Base-by-base conservation (phyloP, 2,888 invertebrate species). In the Mamestra brassicae region DNA sequence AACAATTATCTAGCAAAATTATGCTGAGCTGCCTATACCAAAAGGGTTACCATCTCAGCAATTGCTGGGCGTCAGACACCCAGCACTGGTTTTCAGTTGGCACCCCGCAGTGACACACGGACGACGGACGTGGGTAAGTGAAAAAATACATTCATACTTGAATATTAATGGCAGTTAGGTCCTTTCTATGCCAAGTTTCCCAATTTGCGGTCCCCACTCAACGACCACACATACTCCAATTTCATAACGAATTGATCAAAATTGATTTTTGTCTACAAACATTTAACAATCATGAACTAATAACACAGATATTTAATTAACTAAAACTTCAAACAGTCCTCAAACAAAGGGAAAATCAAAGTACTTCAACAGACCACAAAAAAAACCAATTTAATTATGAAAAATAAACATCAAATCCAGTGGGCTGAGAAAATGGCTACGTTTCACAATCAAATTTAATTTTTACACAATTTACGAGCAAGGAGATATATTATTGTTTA, bases 391-490 rank as follows among this genome's bases (percentile, higher is more conserved):
- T 66, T n/a, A 58, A 73, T 76, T 65, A 72, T 8, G 38, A 71
- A 60, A 66, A 66, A 70, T 71, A 66, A 60, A 66, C n/a, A 74
- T 0, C 0, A 47, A 36, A 82, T 85, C 87, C 36, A 86, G 86
- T 83, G 17, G 83, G 88, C 74, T 36, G 10, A 4, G 75, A 55
- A 54, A 42, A 81, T 73, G 75, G 52, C 76, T 11, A 17, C 58
- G 36, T 72, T 64, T 64, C 74, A 72, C 71, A 66, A 74, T 75
- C 45, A 63, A 71, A 69, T 74, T 74, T 63, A 75, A 77, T 83
- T 79, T 83, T 74, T 78, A 81, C 67, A 74, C 45, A 86, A 72
- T 87, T 83, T 85, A 81, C 72, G 61, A 67, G 36, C 38, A 36
- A 4, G 3, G 42, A 57, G 60, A 60, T 67, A 70, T 83, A 85